Percentiles rank a stretch among this genome's conserved stretches.
These are phyloP conservation scores for Myoxocephalus aenaeus DNA, from an alignment of 2,797 vertebrate genomes.

Conservation along the genomic window DNA sequence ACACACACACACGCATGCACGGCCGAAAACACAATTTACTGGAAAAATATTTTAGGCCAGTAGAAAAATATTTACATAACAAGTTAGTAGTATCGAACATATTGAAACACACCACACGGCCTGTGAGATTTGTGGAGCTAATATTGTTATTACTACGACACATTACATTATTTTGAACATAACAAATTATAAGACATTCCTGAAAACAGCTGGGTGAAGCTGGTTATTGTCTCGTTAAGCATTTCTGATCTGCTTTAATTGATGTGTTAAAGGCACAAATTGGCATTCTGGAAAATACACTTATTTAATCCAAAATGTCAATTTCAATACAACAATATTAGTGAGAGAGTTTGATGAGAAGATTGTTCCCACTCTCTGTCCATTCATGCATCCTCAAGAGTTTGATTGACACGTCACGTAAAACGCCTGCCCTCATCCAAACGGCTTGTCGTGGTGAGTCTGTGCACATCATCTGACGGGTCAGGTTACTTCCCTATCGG, in stretches of 20 bases:
- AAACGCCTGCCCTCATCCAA: too few species aligned
- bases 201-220: not conserved
- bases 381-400: not conserved
- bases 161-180: too few species aligned
- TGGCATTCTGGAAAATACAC: not conserved
- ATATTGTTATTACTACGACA: not conserved
- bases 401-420: not conserved
- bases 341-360: not conserved
- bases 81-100: not conserved
- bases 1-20: not conserved
- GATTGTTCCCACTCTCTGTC: not conserved
- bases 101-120: not conserved
- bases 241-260: not conserved
- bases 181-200: not conserved
- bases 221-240: not conserved
- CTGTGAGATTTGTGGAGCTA: not conserved
- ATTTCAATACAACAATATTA: not conserved
- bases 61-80: not conserved
- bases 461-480: not conserved
- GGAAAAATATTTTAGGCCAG: not conserved
- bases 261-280: not conserved
- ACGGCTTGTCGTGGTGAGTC: too few species aligned
- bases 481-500: not conserved
- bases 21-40: not conserved
- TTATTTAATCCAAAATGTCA: not conserved